Percentiles rank a stretch among this genome's conserved stretches.
Evolutionary conservation across 2,113 vertebrate species (phyloP).

Genomic region (Tonatia bakeri): DNA sequence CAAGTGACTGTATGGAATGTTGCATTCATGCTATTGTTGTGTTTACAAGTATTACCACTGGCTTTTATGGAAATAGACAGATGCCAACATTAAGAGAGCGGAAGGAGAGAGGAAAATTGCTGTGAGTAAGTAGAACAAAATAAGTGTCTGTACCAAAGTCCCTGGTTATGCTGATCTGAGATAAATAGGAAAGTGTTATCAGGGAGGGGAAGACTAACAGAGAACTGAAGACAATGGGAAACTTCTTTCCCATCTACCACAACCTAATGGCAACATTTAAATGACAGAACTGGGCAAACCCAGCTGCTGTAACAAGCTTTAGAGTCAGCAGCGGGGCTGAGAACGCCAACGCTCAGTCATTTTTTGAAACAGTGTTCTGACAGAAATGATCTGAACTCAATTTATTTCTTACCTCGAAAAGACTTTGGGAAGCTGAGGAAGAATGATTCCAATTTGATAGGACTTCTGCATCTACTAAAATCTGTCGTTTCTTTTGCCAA

Average conservation of each 20-base stretch:
- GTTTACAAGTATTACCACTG: not conserved
- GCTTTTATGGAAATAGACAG: not conserved
- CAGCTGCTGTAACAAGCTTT: slow-evolving; percentile 48
- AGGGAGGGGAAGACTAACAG: not conserved
- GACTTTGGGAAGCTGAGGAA: slow-evolving; percentile 45
- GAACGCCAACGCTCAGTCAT: slow-evolving; percentile 62
- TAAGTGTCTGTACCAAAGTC: not conserved
- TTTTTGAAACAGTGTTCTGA: slow-evolving; percentile 71
- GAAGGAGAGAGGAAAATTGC: not conserved
- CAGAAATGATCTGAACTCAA: slow-evolving; percentile 72
- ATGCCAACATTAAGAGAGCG: not conserved
- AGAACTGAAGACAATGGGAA: not conserved
- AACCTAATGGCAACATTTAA: slow-evolving; percentile 62
- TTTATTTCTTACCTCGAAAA: slow-evolving; percentile 75
- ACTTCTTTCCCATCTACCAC: slow-evolving; percentile 57
- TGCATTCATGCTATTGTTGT: fast-evolving
- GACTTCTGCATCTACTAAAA: slow-evolving; percentile 20
- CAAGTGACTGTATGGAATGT: not conserved
- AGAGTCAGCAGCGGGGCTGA: slow-evolving; percentile 35
- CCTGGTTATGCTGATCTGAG: not conserved
- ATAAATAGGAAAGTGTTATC: not conserved
- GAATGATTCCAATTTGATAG: slow-evolving; percentile 38
- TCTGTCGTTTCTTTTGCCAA: not conserved
- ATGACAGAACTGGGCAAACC: slow-evolving; percentile 63
- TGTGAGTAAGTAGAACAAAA: not conserved